phyloP scores from a whole-genome alignment of 2,888 invertebrate genomes.

The Agrilus biguttatus region DNA sequence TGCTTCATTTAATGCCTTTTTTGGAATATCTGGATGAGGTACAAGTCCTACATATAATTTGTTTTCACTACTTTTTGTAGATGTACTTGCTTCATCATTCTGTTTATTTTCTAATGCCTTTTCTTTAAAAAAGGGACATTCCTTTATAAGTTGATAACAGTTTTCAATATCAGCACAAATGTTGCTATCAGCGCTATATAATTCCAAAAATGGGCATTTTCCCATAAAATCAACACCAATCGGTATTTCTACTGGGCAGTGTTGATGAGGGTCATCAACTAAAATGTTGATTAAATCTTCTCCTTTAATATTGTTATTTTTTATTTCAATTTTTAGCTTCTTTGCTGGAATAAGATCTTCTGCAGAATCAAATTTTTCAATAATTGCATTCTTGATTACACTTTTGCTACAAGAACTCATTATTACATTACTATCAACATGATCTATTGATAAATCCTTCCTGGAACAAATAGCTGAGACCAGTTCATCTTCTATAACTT shows the following conservation, averaged over 20 bases:
- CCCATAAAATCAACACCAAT: slow-evolving; percentile 42
- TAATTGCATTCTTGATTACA: too few relatives aligned
- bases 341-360: slow-evolving; percentile 11
- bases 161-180: slow-evolving; percentile 7
- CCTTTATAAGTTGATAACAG: slow-evolving; percentile 6
- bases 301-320: slow-evolving; percentile 7
- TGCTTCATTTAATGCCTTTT: slow-evolving; percentile 50
- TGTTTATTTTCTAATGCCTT: slow-evolving; percentile 8
- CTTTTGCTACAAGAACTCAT: too few relatives aligned
- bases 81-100: neutral
- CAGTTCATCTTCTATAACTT: too few relatives aligned
- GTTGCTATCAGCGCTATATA: neutral
- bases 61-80: slow-evolving; percentile 20
- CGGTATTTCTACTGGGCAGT: slow-evolving; percentile 34
- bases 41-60: slow-evolving; percentile 53
- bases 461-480: too few relatives aligned
- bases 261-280: slow-evolving; percentile 25
- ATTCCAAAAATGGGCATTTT: slow-evolving; percentile 38
- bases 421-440: too few relatives aligned
- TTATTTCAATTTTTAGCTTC: slow-evolving; percentile 18
- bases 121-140: slow-evolving; percentile 19
- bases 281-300: slow-evolving; percentile 12
- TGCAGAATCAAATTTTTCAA: neutral
- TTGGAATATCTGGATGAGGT: slow-evolving; percentile 44
- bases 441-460: too few relatives aligned